A percentile compares a stretch with the other conserved stretches of the same genome.
phyloP scores from a whole-genome alignment of 2,797 vertebrate genomes.

The Etheostoma nigrum region DNA sequence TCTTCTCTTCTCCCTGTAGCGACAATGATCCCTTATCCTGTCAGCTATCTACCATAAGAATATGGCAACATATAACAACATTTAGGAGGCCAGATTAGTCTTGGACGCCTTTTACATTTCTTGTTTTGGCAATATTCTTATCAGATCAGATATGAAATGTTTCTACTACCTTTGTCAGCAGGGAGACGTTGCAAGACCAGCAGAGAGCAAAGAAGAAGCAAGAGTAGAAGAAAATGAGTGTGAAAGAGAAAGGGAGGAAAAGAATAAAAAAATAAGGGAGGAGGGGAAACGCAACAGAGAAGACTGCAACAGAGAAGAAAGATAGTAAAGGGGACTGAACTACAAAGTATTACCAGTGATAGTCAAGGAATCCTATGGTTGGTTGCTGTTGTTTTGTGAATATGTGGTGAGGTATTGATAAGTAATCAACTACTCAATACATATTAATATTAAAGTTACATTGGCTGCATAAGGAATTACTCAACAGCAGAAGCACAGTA shows the following conservation, averaged over 20 bases:
- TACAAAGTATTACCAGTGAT: constrained; percentile 23
- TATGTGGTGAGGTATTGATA: background rate
- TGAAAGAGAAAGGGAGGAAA: constrained; percentile 1
- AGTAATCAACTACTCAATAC: background rate
- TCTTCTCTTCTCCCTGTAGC: background rate
- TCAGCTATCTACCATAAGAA: constrained; percentile 20
- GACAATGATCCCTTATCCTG: constrained; percentile 19
- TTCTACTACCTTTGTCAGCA: constrained; percentile 31
- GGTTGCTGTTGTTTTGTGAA: background rate
- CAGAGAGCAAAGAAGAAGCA: background rate
- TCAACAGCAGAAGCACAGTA: background rate
- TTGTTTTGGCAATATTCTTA: constrained; percentile 37
- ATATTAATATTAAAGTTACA: too few species aligned
- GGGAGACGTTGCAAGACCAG: constrained; percentile 12
- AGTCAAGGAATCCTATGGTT: constrained; percentile 5
- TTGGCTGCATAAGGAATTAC: background rate
- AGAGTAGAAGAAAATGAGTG: background rate
- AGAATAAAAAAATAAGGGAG: background rate
- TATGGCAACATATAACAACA: constrained; percentile 27
- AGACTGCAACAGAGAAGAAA: background rate
- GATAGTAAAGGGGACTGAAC: constrained; percentile 8
- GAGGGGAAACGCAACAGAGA: background rate
- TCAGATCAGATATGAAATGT: constrained; percentile 33
- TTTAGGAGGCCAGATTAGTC: constrained; percentile 5
- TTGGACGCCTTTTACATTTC: constrained; percentile 17